A percentile compares a stretch with the other conserved stretches of the same genome.
phyloP scores from a whole-genome alignment of 2,888 invertebrate genomes.

The Criorhina ranunculi region DNA sequence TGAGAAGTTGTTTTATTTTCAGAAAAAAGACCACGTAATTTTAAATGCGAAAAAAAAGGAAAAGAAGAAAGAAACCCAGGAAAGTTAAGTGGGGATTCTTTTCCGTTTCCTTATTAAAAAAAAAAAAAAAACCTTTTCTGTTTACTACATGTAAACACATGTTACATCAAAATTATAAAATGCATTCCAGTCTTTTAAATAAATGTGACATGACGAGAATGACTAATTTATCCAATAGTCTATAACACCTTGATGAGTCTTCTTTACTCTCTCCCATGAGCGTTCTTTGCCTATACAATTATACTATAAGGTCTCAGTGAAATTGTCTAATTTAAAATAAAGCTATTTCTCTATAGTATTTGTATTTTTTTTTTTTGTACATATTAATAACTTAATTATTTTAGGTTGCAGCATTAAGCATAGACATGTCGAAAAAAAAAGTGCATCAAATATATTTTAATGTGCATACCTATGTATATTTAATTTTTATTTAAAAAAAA shows the following conservation, averaged over 20 bases:
- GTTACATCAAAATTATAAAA: not conserved
- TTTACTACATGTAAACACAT: not conserved
- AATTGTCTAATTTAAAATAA: not conserved
- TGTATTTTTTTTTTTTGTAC: constrained; percentile 26
- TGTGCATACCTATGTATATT: constrained; percentile 33
- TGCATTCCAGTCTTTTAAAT: not conserved
- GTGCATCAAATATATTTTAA: constrained; percentile 24
- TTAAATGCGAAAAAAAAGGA: too few relatives aligned
- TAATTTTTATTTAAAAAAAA: not conserved
- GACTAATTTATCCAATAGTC: too few relatives aligned
- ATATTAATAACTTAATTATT: constrained; percentile 49
- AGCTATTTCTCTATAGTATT: constrained; percentile 1
- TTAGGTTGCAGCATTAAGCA: constrained; percentile 43
- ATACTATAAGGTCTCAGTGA: not conserved
- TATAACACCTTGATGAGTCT: too few relatives aligned
- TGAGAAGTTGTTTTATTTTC: too few relatives aligned
- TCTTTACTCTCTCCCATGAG: too few relatives aligned
- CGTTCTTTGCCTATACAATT: too few relatives aligned
- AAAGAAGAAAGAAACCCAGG: not conserved
- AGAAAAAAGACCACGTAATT: too few relatives aligned
- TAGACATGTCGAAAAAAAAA: constrained; percentile 24
- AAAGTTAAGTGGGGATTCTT: not conserved
- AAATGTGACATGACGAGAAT: too few relatives aligned
- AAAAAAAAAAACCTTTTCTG: not conserved
- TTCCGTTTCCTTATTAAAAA: too few relatives aligned